Evolutionary conservation across 2,797 vertebrate species (phyloP), one percentile per base, ranked within the genome.

Genomic region (Fratercula arctica): DNA sequence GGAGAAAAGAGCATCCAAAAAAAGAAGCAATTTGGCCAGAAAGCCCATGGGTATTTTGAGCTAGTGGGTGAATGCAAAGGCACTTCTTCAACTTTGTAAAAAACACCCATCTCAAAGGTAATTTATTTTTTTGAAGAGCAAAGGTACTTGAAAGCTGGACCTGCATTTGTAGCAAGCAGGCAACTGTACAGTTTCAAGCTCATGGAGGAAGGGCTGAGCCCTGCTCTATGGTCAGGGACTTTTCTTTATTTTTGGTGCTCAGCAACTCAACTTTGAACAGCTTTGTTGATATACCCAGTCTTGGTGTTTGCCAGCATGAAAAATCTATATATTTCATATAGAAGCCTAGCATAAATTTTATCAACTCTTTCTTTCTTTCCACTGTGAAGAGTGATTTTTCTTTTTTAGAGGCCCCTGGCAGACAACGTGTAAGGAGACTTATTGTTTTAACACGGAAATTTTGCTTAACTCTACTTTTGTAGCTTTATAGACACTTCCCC

Each of bases 331-430:
- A 82, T 75, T 76, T 83, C 69, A 13, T 33, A n/a, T 50, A 28
- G 54, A 92, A 89, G 45, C 48, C 37, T 80, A 63, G 24, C 70
- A 95, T 50, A 72, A 85, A 82, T 87, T 91, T 91, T 82, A 74
- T 39, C 43, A 90, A 50, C 11, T 35, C 26, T 68, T 72, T 91
- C 57, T 16, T 73, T 80, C 70, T 86, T 94, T 70, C 39, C 14
- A 41, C 48, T 73, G 16, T 67, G 20, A 70, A 69, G 50, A 66
- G 19, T 59, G 15, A 70, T 67, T 85, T 86, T 74, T 87, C 53
- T 33, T 72, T 78, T 68, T 24, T 25, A 53, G 46, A 70, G 11
- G 15, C 25, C 33, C 18, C 35, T 43, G 64, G 18, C 68, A 89
- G 60, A 56, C 18, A 82, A 48, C 15, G 57, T 77, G n/a, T 76